Evolutionary conservation across 1,140 invertebrate species (phyloP).

Genomic region (Atta colombica): DNA sequence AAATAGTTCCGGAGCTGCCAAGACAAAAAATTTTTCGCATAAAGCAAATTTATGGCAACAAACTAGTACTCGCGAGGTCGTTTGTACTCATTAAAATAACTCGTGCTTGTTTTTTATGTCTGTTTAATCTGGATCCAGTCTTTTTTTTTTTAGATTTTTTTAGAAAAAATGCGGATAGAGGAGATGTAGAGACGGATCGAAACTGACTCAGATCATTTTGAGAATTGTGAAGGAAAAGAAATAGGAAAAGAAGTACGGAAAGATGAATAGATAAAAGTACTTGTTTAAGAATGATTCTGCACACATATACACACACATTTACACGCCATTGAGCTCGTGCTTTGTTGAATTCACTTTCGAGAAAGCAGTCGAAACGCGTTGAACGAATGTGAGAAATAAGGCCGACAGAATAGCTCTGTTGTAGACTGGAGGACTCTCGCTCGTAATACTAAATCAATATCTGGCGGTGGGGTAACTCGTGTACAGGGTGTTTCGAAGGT

Average conservation of each 20-base stretch:
- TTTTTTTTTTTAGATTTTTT: not conserved
- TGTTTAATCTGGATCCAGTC: not conserved
- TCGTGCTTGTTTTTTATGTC: not conserved
- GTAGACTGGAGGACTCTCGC: constrained; percentile 75
- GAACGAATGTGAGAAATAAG: constrained; percentile 77
- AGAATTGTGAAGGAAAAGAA: not conserved
- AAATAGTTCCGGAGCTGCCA: not conserved
- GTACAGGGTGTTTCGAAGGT: constrained; percentile 82
- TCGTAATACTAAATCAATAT: constrained; percentile 86
- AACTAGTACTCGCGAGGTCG: not conserved
- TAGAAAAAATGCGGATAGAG: not conserved
- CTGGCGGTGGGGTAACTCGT: constrained; percentile 78
- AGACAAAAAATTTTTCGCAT: not conserved
- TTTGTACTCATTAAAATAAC: not conserved
- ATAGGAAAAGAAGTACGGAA: not conserved
- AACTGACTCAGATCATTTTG: not conserved
- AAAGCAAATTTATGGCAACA: not conserved
- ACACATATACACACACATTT: constrained; percentile 13
- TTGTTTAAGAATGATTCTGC: constrained; percentile 5
- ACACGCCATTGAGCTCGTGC: constrained; percentile 22
- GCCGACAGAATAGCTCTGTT: constrained; percentile 71
- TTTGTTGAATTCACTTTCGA: constrained; percentile 76
- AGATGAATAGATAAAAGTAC: not conserved
- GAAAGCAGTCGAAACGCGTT: constrained; percentile 70
- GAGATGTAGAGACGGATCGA: not conserved